A percentile compares a stretch with the other conserved stretches of the same genome.
Evolutionary conservation across 2,113 vertebrate genomes (phyloP).

Genomic region (Turnix velox): DNA sequence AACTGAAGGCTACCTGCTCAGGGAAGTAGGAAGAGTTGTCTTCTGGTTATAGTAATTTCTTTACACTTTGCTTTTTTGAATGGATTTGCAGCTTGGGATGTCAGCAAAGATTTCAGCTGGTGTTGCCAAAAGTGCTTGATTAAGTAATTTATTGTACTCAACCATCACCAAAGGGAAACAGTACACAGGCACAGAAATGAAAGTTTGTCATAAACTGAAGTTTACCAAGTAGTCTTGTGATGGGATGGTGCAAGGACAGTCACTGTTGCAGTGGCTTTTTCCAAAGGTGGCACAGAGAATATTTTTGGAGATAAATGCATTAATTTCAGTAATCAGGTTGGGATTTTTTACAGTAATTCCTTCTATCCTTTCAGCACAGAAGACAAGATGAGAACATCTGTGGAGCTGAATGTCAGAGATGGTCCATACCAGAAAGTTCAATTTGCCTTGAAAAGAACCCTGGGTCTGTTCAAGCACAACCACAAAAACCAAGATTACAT

Average conservation of each 20-base stretch:
- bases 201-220: background rate
- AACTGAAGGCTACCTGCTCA: fast-evolving
- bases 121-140: background rate
- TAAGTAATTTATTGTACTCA: background rate
- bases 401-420: background rate
- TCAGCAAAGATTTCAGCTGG: background rate
- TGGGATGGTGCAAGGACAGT: background rate
- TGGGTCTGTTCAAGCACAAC: background rate
- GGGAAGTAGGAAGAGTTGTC: background rate
- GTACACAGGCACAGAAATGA: background rate
- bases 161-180: background rate
- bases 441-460: background rate
- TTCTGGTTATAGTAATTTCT: background rate
- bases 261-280: background rate
- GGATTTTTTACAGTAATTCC: background rate
- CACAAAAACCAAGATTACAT: background rate
- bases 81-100: fast-evolving
- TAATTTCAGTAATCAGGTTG: background rate
- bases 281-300: background rate
- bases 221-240: background rate
- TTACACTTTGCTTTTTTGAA: background rate
- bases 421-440: background rate
- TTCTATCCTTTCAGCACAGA: background rate
- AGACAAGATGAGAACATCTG: background rate
- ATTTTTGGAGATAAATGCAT: background rate